Percentiles rank a stretch among this genome's conserved stretches.
Evolutionary conservation across 2,113 vertebrate genomes (phyloP).

Genomic region (Ondatra zibethicus): DNA sequence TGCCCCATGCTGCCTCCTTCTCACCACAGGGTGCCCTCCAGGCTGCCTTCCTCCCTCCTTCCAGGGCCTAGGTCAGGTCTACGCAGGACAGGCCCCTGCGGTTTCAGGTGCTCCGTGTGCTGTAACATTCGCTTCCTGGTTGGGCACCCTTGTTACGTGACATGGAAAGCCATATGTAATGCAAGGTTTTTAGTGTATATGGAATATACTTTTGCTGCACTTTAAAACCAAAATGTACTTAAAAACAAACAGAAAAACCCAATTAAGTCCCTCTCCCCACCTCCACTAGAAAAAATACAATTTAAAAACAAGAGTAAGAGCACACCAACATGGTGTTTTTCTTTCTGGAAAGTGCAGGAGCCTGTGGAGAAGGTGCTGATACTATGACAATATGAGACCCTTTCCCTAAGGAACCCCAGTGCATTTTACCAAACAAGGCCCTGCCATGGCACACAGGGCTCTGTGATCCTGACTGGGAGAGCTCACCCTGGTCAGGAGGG

Average conservation of each 20-base stretch:
- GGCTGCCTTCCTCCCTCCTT: background rate
- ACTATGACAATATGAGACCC: background rate
- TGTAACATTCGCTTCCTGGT: background rate
- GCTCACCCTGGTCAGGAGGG: background rate
- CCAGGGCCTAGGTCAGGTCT: background rate
- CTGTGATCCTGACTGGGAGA: background rate
- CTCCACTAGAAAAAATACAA: conserved; percentile 69
- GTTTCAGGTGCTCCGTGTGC: background rate
- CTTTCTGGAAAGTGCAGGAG: background rate
- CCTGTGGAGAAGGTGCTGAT: background rate
- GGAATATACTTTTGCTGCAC: background rate
- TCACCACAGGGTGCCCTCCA: background rate
- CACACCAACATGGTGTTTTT: background rate
- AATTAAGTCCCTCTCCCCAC: conserved; percentile 67
- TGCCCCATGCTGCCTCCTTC: background rate
- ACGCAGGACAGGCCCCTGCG: background rate
- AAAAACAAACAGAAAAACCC: conserved; percentile 15
- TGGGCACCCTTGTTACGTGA: background rate
- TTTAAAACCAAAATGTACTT: conserved; percentile 38
- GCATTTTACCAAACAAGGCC: background rate
- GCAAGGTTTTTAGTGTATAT: background rate
- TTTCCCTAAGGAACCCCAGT: background rate
- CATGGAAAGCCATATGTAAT: background rate
- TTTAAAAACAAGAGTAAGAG: conserved; percentile 42
- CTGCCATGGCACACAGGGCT: background rate